Base-by-base conservation (phyloP, 64 coral and sea anemone species). In the Exaiptasia diaphana region DNA sequence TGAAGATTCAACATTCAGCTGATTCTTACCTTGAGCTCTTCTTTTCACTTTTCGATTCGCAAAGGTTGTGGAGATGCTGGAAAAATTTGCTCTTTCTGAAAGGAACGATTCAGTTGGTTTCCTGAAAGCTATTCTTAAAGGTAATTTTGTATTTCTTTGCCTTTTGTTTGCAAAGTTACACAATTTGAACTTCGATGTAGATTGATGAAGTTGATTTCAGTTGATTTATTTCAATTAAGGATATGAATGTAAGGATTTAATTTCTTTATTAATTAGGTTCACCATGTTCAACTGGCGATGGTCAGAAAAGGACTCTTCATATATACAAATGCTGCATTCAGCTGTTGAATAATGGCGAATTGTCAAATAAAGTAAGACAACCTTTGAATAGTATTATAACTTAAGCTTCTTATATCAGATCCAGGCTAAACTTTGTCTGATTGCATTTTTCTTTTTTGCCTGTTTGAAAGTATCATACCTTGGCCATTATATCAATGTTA, bases 91-190 rank as follows among this genome's bases (percentile, higher is more conserved):
- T 55, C 22, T 94, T 27, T 79, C 88, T 60, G 86, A 78, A 74
- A 89, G 73, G 50, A 86, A 72, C 28, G 78, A 94, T 33, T 43
- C 91, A 21, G 68, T 89, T 76, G 40, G 77, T 52, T 94, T 83
- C 89, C 43, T 94, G 26, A 75, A 77, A 89, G 79, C 85, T 29
- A 41, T 89, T 57, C 85, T 94, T 57, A 87, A 89, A 85, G 91
- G 90, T 76, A 25, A 79, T n/a, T n/a, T n/a, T n/a, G n/a, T n/a
- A n/a, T 36, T 24, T 26, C 33, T 37, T 18, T 18, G 13, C 0
- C 11, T 37, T 41, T 3, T 43, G 14, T 52, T n/a, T 52, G 49
- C 49, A 52, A n/a, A 10, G 49, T 12, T 10, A 12, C 10, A 52
- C n/a, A 52, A 12, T 52, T 12, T 52, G n/a, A n/a, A 10, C n/a